Percentiles rank a stretch among this genome's conserved stretches.
Conservation (phyloP, 2,113 vertebrate species). For the Eonycteris spelaea region DNA sequence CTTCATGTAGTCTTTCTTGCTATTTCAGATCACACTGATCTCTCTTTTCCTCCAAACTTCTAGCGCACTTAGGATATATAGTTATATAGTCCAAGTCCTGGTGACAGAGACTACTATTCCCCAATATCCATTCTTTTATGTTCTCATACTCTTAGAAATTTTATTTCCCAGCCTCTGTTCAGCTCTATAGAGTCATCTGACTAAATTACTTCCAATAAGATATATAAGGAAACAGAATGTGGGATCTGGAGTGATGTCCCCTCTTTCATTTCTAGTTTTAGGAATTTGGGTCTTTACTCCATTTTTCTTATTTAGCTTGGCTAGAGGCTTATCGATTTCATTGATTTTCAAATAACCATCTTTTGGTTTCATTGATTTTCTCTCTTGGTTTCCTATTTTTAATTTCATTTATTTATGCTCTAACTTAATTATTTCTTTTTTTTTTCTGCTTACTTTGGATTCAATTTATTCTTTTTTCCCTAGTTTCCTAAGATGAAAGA, state of each 20-base stretch:
- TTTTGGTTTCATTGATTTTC: neutral
- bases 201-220: neutral
- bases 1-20: neutral
- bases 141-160: neutral
- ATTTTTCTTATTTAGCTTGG: neutral
- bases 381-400: neutral
- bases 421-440: neutral
- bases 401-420: neutral
- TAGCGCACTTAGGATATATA: neutral
- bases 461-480: neutral
- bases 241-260: neutral
- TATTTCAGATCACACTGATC: neutral
- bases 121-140: neutral
- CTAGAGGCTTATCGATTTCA: neutral
- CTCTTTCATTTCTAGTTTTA: neutral
- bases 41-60: neutral
- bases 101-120: neutral
- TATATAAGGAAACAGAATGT: neutral
- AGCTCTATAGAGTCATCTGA: neutral
- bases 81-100: neutral
- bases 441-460: neutral
- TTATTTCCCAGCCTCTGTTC: neutral
- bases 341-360: neutral
- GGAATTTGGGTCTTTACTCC: neutral
- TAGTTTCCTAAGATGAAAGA: neutral